Evolutionary conservation across 2,797 vertebrate genomes (phyloP).

Genomic region (Salarias fasciatus): DNA sequence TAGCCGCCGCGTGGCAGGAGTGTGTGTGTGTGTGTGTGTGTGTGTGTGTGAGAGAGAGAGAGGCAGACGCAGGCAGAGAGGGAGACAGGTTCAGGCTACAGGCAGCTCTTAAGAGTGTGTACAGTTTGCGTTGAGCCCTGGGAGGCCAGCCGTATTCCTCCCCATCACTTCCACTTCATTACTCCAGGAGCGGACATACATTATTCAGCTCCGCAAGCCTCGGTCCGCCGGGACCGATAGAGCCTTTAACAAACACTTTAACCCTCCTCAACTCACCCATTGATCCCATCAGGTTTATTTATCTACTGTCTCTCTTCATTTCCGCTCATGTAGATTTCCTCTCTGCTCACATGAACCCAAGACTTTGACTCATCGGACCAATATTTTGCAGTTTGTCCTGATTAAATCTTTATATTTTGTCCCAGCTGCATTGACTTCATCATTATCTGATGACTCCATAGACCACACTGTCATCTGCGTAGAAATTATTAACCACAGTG

Average conservation of each 20-base stretch:
- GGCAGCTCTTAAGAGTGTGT: constrained; percentile 82
- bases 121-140: constrained; percentile 79
- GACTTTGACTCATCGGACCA: neutral
- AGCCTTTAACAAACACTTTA: constrained; percentile 83
- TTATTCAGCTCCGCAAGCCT: constrained; percentile 80
- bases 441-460: neutral
- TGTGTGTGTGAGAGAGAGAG: constrained; percentile 45
- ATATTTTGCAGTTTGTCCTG: neutral
- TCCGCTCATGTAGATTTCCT: neutral
- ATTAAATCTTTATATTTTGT: neutral
- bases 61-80: constrained; percentile 57
- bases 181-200: constrained; percentile 80
- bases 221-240: constrained; percentile 78
- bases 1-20: constrained; percentile 53
- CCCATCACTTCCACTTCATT: constrained; percentile 85
- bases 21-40: constrained; percentile 24
- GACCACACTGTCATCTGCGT: neutral
- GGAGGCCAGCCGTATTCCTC: constrained; percentile 80
- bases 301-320: constrained; percentile 8
- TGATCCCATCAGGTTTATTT: constrained; percentile 51
- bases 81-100: constrained; percentile 66
- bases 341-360: neutral
- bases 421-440: neutral
- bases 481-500: neutral
- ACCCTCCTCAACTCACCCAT: constrained; percentile 67